These are phyloP conservation scores for Sialis fuliginosa DNA, from an alignment of 2,888 invertebrate species.

Conservation along the genomic window DNA sequence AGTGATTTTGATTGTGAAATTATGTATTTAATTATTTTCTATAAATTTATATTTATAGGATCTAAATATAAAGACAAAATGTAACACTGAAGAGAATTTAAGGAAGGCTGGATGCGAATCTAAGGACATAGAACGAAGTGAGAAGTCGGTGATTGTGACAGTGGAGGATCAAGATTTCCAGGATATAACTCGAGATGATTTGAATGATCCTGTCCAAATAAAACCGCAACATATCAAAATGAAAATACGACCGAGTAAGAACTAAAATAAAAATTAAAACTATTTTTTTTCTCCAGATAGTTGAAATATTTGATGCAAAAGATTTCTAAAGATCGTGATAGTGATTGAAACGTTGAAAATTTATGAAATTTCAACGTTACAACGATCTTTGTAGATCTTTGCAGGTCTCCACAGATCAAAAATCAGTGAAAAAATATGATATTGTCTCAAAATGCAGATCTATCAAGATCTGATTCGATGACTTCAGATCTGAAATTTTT, in stretches of 20 bases:
- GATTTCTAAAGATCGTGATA: too few relatives aligned
- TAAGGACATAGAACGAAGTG: slow-evolving; percentile 6
- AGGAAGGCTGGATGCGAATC: slow-evolving; percentile 3
- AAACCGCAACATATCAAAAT: slow-evolving; percentile 42
- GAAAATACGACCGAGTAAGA: slow-evolving; percentile 41
- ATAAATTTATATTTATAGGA: slow-evolving; percentile 4
- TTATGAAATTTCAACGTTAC: too few relatives aligned
- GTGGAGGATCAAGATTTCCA: slow-evolving; percentile 29
- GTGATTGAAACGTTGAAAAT: too few relatives aligned
- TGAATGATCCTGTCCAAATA: slow-evolving; percentile 39
- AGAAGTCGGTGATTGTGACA: slow-evolving; percentile 23
- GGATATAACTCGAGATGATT: slow-evolving; percentile 26
- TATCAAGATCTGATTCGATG: too few relatives aligned
- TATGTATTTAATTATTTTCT: neutral
- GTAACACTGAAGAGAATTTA: slow-evolving; percentile 6
- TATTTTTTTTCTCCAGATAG: neutral
- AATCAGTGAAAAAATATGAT: too few relatives aligned
- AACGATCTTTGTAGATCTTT: too few relatives aligned
- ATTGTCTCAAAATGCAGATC: too few relatives aligned
- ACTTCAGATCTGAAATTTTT: too few relatives aligned
- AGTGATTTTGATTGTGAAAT: too few relatives aligned
- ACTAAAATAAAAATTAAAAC: neutral
- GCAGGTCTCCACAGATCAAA: too few relatives aligned
- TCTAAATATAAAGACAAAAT: slow-evolving; percentile 5
- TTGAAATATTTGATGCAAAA: too few relatives aligned